Conservation (phyloP, 2,888 invertebrate genomes). For the Dendrolimus houi region DNA sequence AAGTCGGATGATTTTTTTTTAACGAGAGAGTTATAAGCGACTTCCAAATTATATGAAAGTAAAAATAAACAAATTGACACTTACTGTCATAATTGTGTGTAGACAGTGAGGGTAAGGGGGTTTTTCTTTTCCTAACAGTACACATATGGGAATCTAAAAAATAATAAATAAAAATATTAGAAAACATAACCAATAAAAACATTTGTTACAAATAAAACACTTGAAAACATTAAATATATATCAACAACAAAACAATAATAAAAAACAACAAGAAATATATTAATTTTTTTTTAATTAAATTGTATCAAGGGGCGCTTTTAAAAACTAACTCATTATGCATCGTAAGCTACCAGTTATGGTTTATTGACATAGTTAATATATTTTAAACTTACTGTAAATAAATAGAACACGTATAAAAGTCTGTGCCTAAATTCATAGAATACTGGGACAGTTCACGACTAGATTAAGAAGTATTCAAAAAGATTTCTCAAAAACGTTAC, state of each 20-base stretch:
- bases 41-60: conserved; percentile 8
- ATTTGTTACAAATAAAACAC: background rate
- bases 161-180: conserved; percentile 9
- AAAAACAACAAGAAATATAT: conserved; percentile 1
- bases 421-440: background rate
- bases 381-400: background rate
- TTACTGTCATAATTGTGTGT: conserved; percentile 55
- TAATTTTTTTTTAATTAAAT: background rate
- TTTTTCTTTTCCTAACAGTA: conserved; percentile 39
- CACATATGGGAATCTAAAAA: conserved; percentile 24
- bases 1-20: too few species aligned
- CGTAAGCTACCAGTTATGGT: too few species aligned
- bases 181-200: background rate
- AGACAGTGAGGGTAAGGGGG: conserved; percentile 24
- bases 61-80: conserved; percentile 24
- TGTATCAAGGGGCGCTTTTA: background rate
- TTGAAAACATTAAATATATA: background rate
- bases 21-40: background rate
- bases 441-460: background rate
- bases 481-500: background rate
- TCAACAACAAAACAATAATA: background rate
- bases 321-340: too few species aligned
- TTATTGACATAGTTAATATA: too few species aligned
- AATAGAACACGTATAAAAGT: too few species aligned
- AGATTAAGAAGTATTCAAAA: conserved; percentile 2